Evolutionary conservation across 2,113 vertebrate genomes (phyloP), one percentile per base, ranked within the genome.

Genomic region (Blennius ocellaris): DNA sequence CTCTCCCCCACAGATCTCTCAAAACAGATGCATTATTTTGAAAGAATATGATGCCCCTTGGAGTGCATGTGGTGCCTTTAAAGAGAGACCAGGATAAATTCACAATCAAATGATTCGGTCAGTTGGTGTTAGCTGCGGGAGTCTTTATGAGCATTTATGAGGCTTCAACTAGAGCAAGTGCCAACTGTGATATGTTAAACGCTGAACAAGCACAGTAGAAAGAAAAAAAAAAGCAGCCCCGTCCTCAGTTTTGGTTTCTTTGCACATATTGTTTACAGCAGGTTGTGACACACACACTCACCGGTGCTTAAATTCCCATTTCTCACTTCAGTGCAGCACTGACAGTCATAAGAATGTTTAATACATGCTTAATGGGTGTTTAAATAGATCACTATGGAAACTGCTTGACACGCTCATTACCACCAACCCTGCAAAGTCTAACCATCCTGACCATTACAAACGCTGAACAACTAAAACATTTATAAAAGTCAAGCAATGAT

Each of bases 1-100:
- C 41, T 43, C 7, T 47, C 72, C 47, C 48, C 41, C 52, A 39
- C 5, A 49, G 41, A 58, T 60, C 16, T 52, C 30, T 55, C 17
- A 49, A 60, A n/a, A 41, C 1, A 48, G 21, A 30, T 30, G 21
- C 12, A 10, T 61, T 50, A 11, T 38, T 78, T 17, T 16, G 40
- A 66, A 39, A 49, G 3, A 44, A 14, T 39, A 43, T 49, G n/a
- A 11, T 6, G 7, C 36, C 17, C 17, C 61, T 8, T 15, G 15
- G 48, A 48, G 49, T 45, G 17, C 7, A 30, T 30, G 21, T 30
- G 11, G 8, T 48, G 37, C 5, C n/a, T 12, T 37, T 7, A 55
- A n/a, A 9, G 12, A 5, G n/a, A 5, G 17, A 15, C 38, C 8
- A 61, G 8, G 7, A n/a, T 45, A 37, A 52, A 8, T 36, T 65